Evolutionary conservation across 2,797 vertebrate species (phyloP).

Genomic region (Galaxias olidus): DNA sequence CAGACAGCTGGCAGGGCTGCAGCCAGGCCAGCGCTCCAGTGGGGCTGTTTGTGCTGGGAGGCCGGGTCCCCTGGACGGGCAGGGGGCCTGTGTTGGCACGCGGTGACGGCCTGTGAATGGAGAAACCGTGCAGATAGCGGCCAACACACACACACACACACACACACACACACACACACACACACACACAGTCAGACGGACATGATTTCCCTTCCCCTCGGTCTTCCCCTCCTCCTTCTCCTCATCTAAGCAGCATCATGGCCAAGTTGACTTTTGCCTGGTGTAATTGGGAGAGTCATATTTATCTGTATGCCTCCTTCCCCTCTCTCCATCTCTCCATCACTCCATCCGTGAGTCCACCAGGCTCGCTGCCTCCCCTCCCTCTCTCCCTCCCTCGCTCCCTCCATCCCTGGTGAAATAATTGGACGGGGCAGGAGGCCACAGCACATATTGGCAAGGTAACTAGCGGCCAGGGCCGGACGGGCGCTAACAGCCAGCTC

Average conservation of each 20-base stretch:
- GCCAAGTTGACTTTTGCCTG: no score
- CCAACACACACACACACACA: background rate
- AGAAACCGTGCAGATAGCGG: no score
- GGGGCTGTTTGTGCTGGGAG: no score
- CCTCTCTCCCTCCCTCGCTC: conserved; percentile 9
- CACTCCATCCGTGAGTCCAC: background rate
- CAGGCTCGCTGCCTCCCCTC: no score
- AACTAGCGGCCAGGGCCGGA: conserved; percentile 60
- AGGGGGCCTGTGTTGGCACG: no score
- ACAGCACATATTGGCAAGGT: conserved; percentile 61
- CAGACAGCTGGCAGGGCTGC: no score
- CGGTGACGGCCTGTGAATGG: no score
- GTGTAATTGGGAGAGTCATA: no score
- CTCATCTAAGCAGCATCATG: no score
- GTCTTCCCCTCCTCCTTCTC: background rate
- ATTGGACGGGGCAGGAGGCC: conserved; percentile 69
- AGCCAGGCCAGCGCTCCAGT: no score
- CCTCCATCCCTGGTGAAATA: conserved; percentile 58
- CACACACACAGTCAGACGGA: background rate
- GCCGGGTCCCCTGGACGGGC: no score
- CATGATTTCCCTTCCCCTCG: background rate
- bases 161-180: background rate
- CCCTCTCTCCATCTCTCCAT: background rate
- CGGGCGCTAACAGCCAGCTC: conserved; percentile 53
- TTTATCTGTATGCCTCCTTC: background rate